These are phyloP conservation scores for Drosophila pseudotalamancana DNA, from an alignment of 2,888 invertebrate genomes.

Conservation along the genomic window DNA sequence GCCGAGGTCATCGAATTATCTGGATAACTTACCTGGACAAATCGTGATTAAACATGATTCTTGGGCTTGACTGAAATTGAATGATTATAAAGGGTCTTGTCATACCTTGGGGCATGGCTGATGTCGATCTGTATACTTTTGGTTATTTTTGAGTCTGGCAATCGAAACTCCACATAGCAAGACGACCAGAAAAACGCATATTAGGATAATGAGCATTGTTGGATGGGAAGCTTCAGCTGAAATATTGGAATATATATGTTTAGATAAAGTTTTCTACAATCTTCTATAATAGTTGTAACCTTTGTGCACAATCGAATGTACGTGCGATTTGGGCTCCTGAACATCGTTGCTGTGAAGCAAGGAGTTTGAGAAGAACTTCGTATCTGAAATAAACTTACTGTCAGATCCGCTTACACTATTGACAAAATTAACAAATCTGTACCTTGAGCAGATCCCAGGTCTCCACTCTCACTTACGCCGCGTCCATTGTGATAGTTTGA, in stretches of 20 bases:
- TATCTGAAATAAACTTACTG: constrained; percentile 77
- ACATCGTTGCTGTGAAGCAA: constrained; percentile 83
- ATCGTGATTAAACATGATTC: no score
- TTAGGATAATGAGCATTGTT: constrained; percentile 83
- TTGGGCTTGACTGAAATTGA: no score
- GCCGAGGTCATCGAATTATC: no score
- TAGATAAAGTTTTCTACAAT: not conserved
- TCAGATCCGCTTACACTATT: no score
- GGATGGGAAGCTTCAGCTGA: constrained; percentile 83
- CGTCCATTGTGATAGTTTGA: constrained; percentile 34
- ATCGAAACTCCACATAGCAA: constrained; percentile 83
- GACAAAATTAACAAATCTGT: no score
- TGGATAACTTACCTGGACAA: no score
- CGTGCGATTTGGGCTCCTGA: constrained; percentile 82
- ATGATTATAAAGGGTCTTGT: no score
- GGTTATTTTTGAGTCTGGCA: constrained; percentile 82
- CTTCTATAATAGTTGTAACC: no score
- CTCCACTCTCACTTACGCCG: constrained; percentile 15
- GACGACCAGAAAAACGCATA: constrained; percentile 83
- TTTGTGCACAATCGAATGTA: constrained; percentile 81
- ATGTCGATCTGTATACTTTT: constrained; percentile 82
- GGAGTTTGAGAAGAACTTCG: constrained; percentile 84
- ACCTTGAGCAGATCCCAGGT: constrained; percentile 45
- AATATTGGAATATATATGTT: not conserved
- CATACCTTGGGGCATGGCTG: constrained; percentile 83